phyloP scores from a whole-genome alignment of 2,113 vertebrate species.

The Hepsetus odoe region DNA sequence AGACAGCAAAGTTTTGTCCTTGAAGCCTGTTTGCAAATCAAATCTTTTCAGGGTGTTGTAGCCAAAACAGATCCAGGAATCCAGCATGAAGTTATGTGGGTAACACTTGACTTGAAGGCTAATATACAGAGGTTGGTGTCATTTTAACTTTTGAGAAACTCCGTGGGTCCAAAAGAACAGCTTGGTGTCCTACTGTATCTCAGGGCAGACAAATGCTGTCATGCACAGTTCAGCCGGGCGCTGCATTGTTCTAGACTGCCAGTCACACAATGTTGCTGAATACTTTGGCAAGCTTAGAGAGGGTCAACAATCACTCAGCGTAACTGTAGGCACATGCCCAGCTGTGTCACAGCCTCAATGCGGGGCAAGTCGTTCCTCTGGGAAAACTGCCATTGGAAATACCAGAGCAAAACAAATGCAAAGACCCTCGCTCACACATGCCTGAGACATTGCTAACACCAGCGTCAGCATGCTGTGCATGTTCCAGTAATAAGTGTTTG shows the following conservation, averaged over 20 bases:
- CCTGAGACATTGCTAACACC: background rate
- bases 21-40: constrained; percentile 55
- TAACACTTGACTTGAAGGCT: background rate
- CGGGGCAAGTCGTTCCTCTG: background rate
- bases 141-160: background rate
- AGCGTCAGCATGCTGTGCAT: background rate
- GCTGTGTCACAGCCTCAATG: constrained; percentile 22
- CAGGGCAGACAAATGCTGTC: background rate
- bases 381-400: background rate
- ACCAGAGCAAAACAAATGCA: background rate
- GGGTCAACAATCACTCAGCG: background rate
- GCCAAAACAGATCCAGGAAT: background rate
- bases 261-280: background rate
- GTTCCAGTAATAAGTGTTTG: background rate
- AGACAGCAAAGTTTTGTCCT: constrained; percentile 43
- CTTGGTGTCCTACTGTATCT: too few species aligned
- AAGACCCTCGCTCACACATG: constrained; percentile 1
- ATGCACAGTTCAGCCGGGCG: background rate
- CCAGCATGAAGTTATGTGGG: background rate
- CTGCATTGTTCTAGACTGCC: background rate
- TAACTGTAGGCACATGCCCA: background rate
- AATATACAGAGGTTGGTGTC: background rate
- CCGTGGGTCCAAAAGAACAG: too few species aligned
- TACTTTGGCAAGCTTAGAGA: background rate
- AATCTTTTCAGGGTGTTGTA: constrained; percentile 45